Evolutionary conservation across 53 echinoderm and acorn worm genomes (phyloP), one percentile per base, ranked within the genome.

Genomic region (Actinopyga echinites): DNA sequence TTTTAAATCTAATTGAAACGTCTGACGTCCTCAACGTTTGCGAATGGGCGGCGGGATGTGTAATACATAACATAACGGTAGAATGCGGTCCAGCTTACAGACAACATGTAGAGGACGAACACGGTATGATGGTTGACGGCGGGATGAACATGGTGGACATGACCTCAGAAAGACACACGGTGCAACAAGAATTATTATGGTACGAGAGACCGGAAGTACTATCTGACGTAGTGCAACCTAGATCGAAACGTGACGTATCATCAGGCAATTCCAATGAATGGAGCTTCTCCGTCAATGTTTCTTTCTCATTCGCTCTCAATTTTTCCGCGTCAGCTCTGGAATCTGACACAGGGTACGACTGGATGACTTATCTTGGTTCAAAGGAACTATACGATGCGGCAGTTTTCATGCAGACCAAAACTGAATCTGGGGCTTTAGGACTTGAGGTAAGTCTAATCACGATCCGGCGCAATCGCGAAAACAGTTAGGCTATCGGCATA

Each of bases 291-390:
- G 17, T 71, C 23, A 71, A 71, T 28, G 40, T 71, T 2, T 40
- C 71, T 6, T 71, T 71, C n/a, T 71, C 71, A 10, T 71, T 71
- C 21, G 40, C 40, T 36, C 42, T 71, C 3, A 71, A 40, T 15
- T 71, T 71, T 22, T 44, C 71, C 44, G 37, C 24, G 22, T 40
- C n/a, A 24, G 40, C 71, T 21, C 34, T 71, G 34, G 42, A 71
- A 19, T 42, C 38, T 12, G 42, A 8, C 25, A 42, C 44, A 4
- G 71, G 36, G 25, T 71, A 71, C 15, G 71, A 71, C 15, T 71
- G 71, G 71, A 40, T 71, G 71, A 71, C 71, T 40, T 71, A 71
- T 34, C 42, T 71, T 4, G 71, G 71, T 22, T 71, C 71, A 42
- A 71, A 71, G 44, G 71, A 71, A 26, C 71, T 71, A 15, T 42